Conservation (phyloP, 92 coral and sea anemone genomes). For the Bergia puertoricense region DNA sequence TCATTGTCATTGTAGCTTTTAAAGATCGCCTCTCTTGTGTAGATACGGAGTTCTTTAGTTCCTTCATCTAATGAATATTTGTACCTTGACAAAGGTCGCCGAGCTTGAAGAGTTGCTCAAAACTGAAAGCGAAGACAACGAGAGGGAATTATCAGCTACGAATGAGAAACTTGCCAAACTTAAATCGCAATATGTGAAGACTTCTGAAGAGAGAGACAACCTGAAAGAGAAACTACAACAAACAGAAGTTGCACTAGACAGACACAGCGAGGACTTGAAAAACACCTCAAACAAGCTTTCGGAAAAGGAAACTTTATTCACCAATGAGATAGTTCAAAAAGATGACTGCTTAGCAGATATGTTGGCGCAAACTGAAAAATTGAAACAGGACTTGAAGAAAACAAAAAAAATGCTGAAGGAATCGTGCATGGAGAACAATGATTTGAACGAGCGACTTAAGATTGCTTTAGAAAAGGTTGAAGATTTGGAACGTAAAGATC, state of each 20-base stretch:
- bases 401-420: slow-evolving; percentile 63
- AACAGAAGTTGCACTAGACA: slow-evolving; percentile 50
- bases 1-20: too few relatives aligned
- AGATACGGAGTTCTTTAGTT: not conserved
- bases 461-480: slow-evolving; percentile 63
- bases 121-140: slow-evolving; percentile 72
- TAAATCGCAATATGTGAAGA: slow-evolving; percentile 50
- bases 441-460: slow-evolving; percentile 60
- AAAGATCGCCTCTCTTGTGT: not conserved
- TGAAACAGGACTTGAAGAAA: slow-evolving; percentile 60
- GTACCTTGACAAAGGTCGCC: slow-evolving; percentile 30
- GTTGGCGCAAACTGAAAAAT: slow-evolving; percentile 35
- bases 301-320: slow-evolving; percentile 57
- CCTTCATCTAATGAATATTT: not conserved
- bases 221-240: slow-evolving; percentile 56
- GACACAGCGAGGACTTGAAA: slow-evolving; percentile 59
- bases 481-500: slow-evolving; percentile 55
- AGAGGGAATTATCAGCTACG: slow-evolving; percentile 61
- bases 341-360: slow-evolving; percentile 59
- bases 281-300: slow-evolving; percentile 51
- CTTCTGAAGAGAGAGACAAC: slow-evolving; percentile 55
- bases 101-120: slow-evolving; percentile 65
- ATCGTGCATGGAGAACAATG: slow-evolving; percentile 60
- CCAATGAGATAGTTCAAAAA: slow-evolving; percentile 46
- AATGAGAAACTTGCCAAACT: slow-evolving; percentile 64